Evolutionary conservation across 2,888 invertebrate genomes (phyloP).

Genomic region (Cryptus armator): DNA sequence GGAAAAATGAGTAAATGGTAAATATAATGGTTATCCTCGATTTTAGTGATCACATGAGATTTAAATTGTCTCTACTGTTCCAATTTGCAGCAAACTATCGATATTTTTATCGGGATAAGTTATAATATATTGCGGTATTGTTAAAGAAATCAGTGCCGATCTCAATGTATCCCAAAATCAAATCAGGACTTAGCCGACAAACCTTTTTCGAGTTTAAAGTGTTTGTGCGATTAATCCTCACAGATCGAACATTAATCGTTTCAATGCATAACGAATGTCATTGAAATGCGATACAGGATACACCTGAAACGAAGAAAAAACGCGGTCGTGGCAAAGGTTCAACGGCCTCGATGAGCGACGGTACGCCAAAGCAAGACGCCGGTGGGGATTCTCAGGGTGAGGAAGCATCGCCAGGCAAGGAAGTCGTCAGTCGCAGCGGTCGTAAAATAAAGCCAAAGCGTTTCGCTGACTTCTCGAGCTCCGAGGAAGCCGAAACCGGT

Average conservation of each 20-base stretch:
- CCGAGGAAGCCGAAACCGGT: constrained; percentile 80
- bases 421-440: constrained; percentile 90
- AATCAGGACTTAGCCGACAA: constrained; percentile 85
- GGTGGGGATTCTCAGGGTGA: constrained; percentile 83
- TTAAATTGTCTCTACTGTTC: not conserved
- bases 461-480: constrained; percentile 82
- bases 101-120: constrained; percentile 51
- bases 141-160: constrained; percentile 39
- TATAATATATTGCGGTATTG: constrained; percentile 47
- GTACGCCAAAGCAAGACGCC: constrained; percentile 75
- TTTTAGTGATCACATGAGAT: too few relatives aligned
- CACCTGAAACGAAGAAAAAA: constrained; percentile 74
- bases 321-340: constrained; percentile 72
- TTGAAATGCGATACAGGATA: constrained; percentile 72
- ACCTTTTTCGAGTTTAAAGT: constrained; percentile 83
- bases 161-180: constrained; percentile 76
- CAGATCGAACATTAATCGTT: constrained; percentile 73
- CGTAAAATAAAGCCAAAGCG: constrained; percentile 91
- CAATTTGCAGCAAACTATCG: not conserved
- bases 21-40: too few relatives aligned
- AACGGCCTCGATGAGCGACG: constrained; percentile 73
- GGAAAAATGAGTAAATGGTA: too few relatives aligned
- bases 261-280: constrained; percentile 15
- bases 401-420: constrained; percentile 86
- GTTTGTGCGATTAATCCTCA: constrained; percentile 87